phyloP scores from a whole-genome alignment of 2,888 invertebrate genomes.

The Schizotus pectinicornis region DNA sequence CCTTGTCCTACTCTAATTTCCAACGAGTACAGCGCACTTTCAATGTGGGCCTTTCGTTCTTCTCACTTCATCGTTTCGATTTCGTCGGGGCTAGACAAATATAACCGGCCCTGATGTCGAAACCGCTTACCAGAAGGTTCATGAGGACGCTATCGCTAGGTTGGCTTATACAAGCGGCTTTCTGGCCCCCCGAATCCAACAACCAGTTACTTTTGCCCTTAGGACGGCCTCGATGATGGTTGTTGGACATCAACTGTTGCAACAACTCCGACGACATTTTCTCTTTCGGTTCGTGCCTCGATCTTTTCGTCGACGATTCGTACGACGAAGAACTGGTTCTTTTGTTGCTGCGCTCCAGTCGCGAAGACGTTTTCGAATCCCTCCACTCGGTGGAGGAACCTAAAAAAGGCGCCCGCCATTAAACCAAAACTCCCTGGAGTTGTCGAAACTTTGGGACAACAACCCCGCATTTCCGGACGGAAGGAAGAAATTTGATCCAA shows the following conservation, averaged over 20 bases:
- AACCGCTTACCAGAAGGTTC: constrained; percentile 94
- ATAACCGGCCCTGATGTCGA: constrained; percentile 93
- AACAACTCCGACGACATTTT: constrained; percentile 62
- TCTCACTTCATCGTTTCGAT: constrained; percentile 49
- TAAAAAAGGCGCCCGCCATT: background rate
- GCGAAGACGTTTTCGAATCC: constrained; percentile 27
- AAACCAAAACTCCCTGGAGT: background rate
- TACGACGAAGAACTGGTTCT: constrained; percentile 37
- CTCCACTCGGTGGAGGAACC: background rate
- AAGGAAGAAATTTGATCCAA: too few relatives aligned
- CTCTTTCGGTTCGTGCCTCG: constrained; percentile 52
- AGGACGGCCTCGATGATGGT: constrained; percentile 49
- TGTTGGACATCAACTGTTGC: constrained; percentile 66
- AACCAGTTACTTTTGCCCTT: constrained; percentile 55
- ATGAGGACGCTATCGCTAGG: constrained; percentile 84
- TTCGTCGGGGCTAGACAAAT: constrained; percentile 75
- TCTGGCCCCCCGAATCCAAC: constrained; percentile 52
- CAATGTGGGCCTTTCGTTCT: background rate
- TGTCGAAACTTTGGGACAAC: background rate
- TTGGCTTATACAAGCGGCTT: constrained; percentile 58
- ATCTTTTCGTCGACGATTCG: constrained; percentile 46
- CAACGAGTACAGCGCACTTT: constrained; percentile 21
- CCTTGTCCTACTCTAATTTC: constrained; percentile 5
- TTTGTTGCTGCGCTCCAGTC: constrained; percentile 30
- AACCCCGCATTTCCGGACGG: too few relatives aligned